Conservation (phyloP, 1,140 invertebrate genomes). For the Teleogryllus occipitalis region DNA sequence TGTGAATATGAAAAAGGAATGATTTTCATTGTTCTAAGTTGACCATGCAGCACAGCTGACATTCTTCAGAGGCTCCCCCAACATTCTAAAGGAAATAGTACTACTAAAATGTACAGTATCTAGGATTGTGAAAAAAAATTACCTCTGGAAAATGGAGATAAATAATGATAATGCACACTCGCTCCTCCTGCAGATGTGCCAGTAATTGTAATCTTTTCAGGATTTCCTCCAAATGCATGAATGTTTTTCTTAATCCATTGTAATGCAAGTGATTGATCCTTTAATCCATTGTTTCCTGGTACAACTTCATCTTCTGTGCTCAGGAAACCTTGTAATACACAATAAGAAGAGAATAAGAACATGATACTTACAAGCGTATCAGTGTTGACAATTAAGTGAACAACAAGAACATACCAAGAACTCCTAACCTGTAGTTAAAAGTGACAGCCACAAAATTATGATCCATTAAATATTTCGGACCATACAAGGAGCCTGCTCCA, state of each 20-base stretch:
- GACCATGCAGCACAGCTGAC: too few species aligned
- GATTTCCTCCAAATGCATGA: conserved; percentile 45
- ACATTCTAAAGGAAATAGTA: too few species aligned
- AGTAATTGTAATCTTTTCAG: conserved; percentile 32
- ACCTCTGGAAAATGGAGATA: conserved; percentile 7
- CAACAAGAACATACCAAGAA: conserved; percentile 35
- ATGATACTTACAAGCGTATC: not conserved
- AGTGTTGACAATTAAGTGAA: not conserved
- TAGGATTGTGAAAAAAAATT: conserved; percentile 32
- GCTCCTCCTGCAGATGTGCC: conserved; percentile 7
- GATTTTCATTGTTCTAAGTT: too few species aligned
- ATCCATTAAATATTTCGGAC: conserved; percentile 42
- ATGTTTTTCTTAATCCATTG: conserved; percentile 53
- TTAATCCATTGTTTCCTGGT: conserved; percentile 52
- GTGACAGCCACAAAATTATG: conserved; percentile 45
- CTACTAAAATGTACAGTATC: conserved; percentile 27
- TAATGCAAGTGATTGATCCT: conserved; percentile 52
- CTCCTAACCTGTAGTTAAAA: conserved; percentile 47
- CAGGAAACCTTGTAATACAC: conserved; percentile 35
- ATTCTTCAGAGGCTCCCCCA: too few species aligned
- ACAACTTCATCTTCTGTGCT: conserved; percentile 41
- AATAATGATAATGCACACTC: conserved; percentile 7
- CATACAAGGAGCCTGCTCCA: conserved; percentile 35
- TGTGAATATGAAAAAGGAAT: too few species aligned
- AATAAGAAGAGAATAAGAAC: not conserved